Evolutionary conservation across 2,888 invertebrate genomes (phyloP).

Genomic region (Cosmia pyralina): DNA sequence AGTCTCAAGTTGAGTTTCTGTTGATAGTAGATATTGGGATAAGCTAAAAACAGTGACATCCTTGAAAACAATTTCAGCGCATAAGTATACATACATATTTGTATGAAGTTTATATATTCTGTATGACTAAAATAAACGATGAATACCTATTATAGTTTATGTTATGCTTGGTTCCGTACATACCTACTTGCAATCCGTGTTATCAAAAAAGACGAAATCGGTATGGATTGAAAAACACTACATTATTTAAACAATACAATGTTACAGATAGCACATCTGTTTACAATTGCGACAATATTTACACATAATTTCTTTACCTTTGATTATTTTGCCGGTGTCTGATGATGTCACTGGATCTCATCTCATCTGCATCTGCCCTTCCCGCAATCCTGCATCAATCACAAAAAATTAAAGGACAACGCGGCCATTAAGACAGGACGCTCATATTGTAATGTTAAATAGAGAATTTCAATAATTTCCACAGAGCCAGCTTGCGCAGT

Average conservation of each 20-base stretch:
- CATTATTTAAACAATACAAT: neutral
- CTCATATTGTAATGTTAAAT: slow-evolving; percentile 14
- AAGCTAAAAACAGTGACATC: neutral
- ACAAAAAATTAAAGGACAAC: neutral
- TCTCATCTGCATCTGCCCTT: neutral
- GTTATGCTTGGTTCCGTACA: neutral
- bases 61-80: neutral
- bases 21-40: neutral
- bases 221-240: neutral
- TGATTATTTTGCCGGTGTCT: neutral
- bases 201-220: neutral
- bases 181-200: neutral
- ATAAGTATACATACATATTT: too few relatives aligned
- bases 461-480: slow-evolving; percentile 2
- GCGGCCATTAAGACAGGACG: neutral
- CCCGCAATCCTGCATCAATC: neutral
- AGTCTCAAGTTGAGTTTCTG: neutral
- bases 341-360: neutral
- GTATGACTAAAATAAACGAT: neutral
- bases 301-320: slow-evolving; percentile 3
- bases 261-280: neutral
- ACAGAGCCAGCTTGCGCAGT: slow-evolving; percentile 5
- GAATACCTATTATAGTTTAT: neutral
- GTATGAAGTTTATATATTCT: too few relatives aligned
- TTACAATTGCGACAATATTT: neutral